Conservation (phyloP, 2,797 vertebrate species). For the Cyprinodon diabolis region DNA sequence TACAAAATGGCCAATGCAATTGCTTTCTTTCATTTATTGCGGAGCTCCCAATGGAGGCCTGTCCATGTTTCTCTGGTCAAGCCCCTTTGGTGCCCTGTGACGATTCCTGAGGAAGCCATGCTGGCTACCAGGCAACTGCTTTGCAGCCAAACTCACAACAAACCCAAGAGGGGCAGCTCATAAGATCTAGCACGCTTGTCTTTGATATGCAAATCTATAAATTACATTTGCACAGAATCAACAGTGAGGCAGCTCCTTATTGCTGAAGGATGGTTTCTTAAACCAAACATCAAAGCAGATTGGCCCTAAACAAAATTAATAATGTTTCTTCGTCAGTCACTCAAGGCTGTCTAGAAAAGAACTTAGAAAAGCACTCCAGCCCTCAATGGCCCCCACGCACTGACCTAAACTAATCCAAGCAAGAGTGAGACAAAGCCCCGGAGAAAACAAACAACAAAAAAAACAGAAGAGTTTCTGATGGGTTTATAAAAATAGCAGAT, state of each 20-base stretch:
- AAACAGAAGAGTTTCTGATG: constrained; percentile 47
- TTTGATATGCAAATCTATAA: constrained; percentile 68
- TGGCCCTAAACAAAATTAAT: constrained; percentile 39
- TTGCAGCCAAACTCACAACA: constrained; percentile 31
- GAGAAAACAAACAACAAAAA: not conserved
- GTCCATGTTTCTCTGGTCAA: constrained; percentile 64
- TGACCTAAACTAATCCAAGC: constrained; percentile 26
- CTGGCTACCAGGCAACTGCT: constrained; percentile 67
- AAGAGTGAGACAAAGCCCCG: constrained; percentile 19
- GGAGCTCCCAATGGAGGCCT: constrained; percentile 54
- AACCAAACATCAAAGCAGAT: constrained; percentile 63
- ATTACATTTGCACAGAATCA: constrained; percentile 47
- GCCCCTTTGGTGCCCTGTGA: constrained; percentile 61
- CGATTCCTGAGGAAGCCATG: constrained; percentile 44
- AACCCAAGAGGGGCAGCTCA: constrained; percentile 34
- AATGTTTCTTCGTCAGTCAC: constrained; percentile 33
- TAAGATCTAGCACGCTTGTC: constrained; percentile 47
- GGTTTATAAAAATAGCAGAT: constrained; percentile 37
- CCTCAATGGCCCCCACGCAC: constrained; percentile 24
- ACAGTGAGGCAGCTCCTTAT: constrained; percentile 37
- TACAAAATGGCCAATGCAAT: constrained; percentile 41
- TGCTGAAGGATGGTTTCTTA: constrained; percentile 53
- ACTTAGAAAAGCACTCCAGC: constrained; percentile 45
- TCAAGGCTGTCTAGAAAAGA: constrained; percentile 37
- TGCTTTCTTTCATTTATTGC: constrained; percentile 51